These are phyloP conservation scores for Parasteatoda tepidariorum DNA, from an alignment of 1,140 invertebrate genomes.

Conservation along the genomic window DNA sequence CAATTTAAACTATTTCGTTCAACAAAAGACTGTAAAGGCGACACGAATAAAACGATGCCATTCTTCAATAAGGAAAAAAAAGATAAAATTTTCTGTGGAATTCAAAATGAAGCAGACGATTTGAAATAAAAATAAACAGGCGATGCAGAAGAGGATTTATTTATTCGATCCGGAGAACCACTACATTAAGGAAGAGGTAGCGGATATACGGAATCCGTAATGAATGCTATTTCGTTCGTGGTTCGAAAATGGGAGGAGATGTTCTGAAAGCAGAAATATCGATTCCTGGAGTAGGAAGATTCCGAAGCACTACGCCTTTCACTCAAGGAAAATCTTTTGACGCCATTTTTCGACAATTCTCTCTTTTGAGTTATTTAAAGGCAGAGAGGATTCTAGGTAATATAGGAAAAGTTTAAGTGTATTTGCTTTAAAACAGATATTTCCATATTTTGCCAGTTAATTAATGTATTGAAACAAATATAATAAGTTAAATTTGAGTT, in stretches of 20 bases:
- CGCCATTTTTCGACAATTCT: conserved; percentile 51
- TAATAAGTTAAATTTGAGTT: too few relatives aligned
- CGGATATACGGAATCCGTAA: not conserved
- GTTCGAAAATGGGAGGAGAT: conserved; percentile 23
- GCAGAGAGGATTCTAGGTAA: not conserved
- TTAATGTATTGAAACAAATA: too few relatives aligned
- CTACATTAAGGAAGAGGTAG: not conserved
- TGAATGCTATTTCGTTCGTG: not conserved
- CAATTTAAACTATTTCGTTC: too few relatives aligned
- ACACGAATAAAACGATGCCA: too few relatives aligned
- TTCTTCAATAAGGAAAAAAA: too few relatives aligned
- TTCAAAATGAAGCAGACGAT: not conserved
- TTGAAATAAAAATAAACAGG: not conserved
- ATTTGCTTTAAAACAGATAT: not conserved
- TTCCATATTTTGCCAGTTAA: too few relatives aligned
- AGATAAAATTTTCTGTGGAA: not conserved
- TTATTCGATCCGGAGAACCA: not conserved
- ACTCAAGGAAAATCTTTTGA: conserved; percentile 24
- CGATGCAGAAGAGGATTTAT: not conserved
- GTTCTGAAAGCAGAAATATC: conserved; percentile 52
- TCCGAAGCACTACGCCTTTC: conserved; percentile 21
- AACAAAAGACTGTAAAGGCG: too few relatives aligned
- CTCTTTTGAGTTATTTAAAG: not conserved
- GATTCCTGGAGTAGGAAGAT: conserved; percentile 35
- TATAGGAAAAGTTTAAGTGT: not conserved